Percentiles rank a stretch among this genome's conserved stretches.
Evolutionary conservation across 2,797 vertebrate genomes (phyloP).

Genomic region (Clamator glandarius): DNA sequence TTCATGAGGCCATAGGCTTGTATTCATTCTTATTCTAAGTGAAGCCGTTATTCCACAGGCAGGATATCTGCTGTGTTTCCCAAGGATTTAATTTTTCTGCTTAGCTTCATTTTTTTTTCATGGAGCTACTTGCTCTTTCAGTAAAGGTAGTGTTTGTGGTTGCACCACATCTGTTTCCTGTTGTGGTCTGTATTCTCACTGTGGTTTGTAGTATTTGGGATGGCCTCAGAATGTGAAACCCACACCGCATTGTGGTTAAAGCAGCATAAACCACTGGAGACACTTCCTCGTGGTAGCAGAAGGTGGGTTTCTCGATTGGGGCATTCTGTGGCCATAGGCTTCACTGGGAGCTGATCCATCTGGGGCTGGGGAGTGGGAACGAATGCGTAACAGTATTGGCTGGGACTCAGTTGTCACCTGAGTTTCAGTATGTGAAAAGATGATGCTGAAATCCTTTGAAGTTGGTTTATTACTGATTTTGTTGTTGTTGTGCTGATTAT

Average conservation of each 20-base stretch:
- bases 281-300: conserved; percentile 65
- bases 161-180: conserved; percentile 83
- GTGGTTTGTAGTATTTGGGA: conserved; percentile 84
- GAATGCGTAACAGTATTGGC: neutral
- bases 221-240: conserved; percentile 82
- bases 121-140: neutral
- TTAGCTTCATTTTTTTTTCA: neutral
- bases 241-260: conserved; percentile 79
- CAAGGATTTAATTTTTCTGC: neutral
- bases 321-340: neutral
- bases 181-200: conserved; percentile 80
- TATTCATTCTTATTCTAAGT: neutral
- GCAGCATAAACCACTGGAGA: conserved; percentile 75
- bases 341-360: conserved; percentile 39
- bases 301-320: conserved; percentile 21
- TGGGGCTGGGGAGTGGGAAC: conserved; percentile 30
- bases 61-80: neutral
- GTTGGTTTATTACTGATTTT: neutral
- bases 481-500: neutral
- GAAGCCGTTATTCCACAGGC: neutral
- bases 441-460: neutral
- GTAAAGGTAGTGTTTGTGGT: conserved; percentile 61
- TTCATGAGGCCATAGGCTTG: neutral
- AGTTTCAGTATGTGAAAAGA: neutral
- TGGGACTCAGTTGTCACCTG: neutral